Evolutionary conservation across 2,113 vertebrate genomes (phyloP).

Genomic region (Nothocercus julius): DNA sequence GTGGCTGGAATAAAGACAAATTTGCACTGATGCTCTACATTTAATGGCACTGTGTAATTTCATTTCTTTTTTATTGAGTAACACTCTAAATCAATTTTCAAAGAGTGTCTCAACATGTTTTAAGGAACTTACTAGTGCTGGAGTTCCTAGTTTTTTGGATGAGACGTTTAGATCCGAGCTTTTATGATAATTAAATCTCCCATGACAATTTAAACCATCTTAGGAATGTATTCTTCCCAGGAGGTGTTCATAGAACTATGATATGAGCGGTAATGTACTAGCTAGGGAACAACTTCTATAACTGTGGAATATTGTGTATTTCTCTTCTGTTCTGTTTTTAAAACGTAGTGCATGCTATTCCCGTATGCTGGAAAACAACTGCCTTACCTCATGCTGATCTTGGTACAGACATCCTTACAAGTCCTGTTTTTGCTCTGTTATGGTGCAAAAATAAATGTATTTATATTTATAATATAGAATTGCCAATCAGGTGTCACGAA

Average conservation of each 20-base stretch:
- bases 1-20: neutral
- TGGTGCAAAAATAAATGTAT: neutral
- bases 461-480: neutral
- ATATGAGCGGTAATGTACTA: neutral
- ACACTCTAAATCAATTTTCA: neutral
- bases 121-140: neutral
- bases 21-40: neutral
- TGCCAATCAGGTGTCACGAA: neutral
- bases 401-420: neutral
- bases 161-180: neutral
- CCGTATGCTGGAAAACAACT: neutral
- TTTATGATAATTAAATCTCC: neutral
- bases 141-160: neutral
- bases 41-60: neutral
- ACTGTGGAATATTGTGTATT: neutral
- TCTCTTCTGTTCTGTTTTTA: neutral
- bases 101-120: neutral
- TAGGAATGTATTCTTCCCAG: neutral
- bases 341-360: neutral
- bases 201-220: neutral
- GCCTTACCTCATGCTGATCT: neutral
- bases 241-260: neutral
- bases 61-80: neutral
- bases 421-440: neutral
- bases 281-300: neutral